phyloP scores from a whole-genome alignment of 1,140 invertebrate species.

The Zaprionus inermis region DNA sequence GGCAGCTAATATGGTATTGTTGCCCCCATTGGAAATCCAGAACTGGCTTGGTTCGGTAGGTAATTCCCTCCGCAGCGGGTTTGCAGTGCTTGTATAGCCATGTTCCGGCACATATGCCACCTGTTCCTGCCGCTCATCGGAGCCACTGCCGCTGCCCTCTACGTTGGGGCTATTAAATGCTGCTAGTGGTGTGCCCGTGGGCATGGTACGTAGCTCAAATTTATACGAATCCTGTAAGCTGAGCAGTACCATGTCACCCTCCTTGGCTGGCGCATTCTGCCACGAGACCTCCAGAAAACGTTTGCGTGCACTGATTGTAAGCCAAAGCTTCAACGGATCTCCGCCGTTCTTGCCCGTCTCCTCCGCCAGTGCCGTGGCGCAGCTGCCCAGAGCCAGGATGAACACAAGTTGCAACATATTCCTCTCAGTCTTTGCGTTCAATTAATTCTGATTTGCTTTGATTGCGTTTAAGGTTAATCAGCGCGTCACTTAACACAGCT shows the following conservation, averaged over 20 bases:
- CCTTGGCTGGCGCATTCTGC: constrained; percentile 65
- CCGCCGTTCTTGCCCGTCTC: not conserved
- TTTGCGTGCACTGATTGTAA: constrained; percentile 79
- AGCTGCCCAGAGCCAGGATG: constrained; percentile 33
- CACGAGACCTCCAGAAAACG: constrained; percentile 78
- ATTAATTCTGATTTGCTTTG: constrained; percentile 64
- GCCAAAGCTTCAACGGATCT: constrained; percentile 56
- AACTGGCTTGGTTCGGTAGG: not conserved
- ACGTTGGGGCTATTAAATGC: constrained; percentile 40
- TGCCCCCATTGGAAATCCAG: constrained; percentile 73
- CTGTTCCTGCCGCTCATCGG: constrained; percentile 21
- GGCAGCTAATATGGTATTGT: constrained; percentile 62
- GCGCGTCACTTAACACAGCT: constrained; percentile 37
- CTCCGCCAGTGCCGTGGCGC: constrained; percentile 14
- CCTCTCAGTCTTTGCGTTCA: constrained; percentile 41
- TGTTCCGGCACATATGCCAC: constrained; percentile 56
- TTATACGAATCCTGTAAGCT: constrained; percentile 60
- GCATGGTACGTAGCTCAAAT: constrained; percentile 54
- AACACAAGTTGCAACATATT: constrained; percentile 43
- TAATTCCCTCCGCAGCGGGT: not conserved
- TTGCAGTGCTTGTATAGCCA: constrained; percentile 48
- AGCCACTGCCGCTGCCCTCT: constrained; percentile 64
- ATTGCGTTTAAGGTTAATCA: constrained; percentile 62
- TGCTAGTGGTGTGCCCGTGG: constrained; percentile 61
- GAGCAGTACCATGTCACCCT: constrained; percentile 63